phyloP scores from a whole-genome alignment of 2,113 vertebrate genomes.

The Ranitomeya imitator region DNA sequence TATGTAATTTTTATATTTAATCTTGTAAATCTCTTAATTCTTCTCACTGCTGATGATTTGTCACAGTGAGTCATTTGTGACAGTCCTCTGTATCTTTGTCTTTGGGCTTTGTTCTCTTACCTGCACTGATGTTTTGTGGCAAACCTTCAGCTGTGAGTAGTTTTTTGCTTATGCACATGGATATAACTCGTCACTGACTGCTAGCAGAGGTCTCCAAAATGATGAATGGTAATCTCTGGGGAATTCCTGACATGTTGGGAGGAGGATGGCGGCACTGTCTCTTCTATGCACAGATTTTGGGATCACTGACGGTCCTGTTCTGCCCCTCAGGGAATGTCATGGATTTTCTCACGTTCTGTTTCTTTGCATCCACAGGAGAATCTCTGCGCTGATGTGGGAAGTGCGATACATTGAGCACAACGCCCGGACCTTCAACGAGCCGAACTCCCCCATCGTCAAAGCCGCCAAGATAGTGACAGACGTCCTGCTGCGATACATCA shows the following conservation, averaged over 20 bases:
- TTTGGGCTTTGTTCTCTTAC: background rate
- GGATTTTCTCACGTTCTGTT: background rate
- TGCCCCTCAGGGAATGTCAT: too few species aligned
- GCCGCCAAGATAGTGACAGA: conserved; percentile 95
- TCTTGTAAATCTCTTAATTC: too few species aligned
- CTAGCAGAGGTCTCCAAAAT: too few species aligned
- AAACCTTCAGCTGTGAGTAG: too few species aligned
- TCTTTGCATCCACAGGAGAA: conserved; percentile 77
- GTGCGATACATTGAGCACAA: conserved; percentile 98
- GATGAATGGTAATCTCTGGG: too few species aligned
- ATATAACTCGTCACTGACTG: too few species aligned
- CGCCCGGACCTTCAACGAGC: conserved; percentile 96
- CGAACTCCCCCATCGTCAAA: conserved; percentile 93
- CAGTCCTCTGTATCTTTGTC: background rate
- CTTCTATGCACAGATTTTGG: too few species aligned
- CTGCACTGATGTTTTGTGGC: background rate
- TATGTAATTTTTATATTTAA: too few species aligned
- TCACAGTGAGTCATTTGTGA: background rate
- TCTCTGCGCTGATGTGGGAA: conserved; percentile 98
- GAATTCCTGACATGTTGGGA: too few species aligned
- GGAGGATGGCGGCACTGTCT: too few species aligned
- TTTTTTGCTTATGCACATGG: background rate
- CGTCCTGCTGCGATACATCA: conserved; percentile 91
- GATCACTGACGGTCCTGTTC: too few species aligned
- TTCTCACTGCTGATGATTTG: background rate